Conservation (phyloP, 2,888 invertebrate genomes). For the Blastobasis adustella region DNA sequence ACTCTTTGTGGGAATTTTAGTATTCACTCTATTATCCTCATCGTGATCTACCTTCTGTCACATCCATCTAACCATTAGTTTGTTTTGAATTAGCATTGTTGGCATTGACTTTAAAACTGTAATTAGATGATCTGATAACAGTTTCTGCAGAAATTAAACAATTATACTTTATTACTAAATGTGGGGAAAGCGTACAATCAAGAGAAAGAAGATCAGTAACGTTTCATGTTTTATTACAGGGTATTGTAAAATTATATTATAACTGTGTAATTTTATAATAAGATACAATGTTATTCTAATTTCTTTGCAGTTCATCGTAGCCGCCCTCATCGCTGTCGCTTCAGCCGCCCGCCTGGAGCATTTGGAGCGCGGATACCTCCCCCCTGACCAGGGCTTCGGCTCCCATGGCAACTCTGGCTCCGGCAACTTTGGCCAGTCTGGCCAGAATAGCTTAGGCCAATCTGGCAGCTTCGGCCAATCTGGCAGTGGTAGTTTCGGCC, state of each 20-base stretch:
- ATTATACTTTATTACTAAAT: too few relatives aligned
- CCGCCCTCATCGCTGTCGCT: slow-evolving; percentile 47
- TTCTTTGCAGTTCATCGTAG: slow-evolving; percentile 46
- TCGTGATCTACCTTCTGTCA: too few relatives aligned
- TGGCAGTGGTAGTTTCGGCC: background rate
- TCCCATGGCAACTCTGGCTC: slow-evolving; percentile 8
- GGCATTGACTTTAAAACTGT: too few relatives aligned
- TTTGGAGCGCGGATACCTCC: slow-evolving; percentile 57
- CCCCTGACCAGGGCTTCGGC: slow-evolving; percentile 32
- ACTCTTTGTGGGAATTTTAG: too few relatives aligned
- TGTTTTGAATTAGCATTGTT: too few relatives aligned
- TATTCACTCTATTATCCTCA: too few relatives aligned
- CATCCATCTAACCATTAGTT: too few relatives aligned
- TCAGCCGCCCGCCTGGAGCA: slow-evolving; percentile 57
- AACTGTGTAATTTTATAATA: background rate
- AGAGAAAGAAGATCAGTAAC: too few relatives aligned
- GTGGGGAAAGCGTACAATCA: too few relatives aligned
- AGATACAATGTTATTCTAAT: background rate
- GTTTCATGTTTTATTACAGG: too few relatives aligned
- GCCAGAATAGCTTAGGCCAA: background rate
- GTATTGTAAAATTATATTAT: background rate
- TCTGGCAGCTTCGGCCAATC: background rate
- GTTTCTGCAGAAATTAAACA: too few relatives aligned
- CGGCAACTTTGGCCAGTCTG: slow-evolving; percentile 9
- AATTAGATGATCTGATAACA: too few relatives aligned